Conservation (phyloP, 2,797 vertebrate genomes). For the Epinephelus malabaricus region DNA sequence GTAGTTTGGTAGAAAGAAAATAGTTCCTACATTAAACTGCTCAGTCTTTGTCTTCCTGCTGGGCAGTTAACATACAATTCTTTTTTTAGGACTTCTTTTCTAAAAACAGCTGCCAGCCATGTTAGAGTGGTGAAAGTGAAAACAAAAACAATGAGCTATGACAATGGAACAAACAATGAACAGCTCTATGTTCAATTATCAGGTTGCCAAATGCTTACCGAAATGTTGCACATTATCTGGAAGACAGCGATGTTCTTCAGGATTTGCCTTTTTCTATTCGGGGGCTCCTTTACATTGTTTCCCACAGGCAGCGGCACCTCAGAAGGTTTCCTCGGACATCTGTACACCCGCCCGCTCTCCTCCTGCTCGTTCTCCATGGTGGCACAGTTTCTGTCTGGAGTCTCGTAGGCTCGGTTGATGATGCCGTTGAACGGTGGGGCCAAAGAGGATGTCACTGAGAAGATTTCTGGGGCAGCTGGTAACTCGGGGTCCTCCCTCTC, state of each 20-base stretch:
- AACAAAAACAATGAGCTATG: too few relatives aligned
- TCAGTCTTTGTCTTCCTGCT: too few relatives aligned
- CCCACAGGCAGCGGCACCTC: constrained; percentile 64
- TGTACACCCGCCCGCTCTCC: constrained; percentile 69
- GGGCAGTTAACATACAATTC: too few relatives aligned
- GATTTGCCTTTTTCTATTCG: constrained; percentile 86
- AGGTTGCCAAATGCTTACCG: constrained; percentile 85
- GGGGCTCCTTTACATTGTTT: constrained; percentile 38
- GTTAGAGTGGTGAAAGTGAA: too few relatives aligned
- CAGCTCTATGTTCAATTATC: background rate
- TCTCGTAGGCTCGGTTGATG: constrained; percentile 79
- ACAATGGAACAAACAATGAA: too few relatives aligned
- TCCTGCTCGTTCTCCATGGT: constrained; percentile 72
- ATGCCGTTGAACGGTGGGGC: constrained; percentile 84
- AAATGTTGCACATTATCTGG: constrained; percentile 95
- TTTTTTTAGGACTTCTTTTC: too few relatives aligned
- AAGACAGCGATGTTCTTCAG: constrained; percentile 94
- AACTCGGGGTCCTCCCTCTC: constrained; percentile 72
- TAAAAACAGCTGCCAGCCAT: too few relatives aligned
- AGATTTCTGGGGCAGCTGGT: constrained; percentile 81
- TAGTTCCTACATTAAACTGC: too few relatives aligned
- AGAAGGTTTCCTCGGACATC: constrained; percentile 66
- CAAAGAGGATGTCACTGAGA: constrained; percentile 86
- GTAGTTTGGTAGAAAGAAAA: too few relatives aligned
- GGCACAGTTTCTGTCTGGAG: constrained; percentile 59